Conservation (phyloP, 1,140 invertebrate species). For the Zaprionus camerounensis region DNA sequence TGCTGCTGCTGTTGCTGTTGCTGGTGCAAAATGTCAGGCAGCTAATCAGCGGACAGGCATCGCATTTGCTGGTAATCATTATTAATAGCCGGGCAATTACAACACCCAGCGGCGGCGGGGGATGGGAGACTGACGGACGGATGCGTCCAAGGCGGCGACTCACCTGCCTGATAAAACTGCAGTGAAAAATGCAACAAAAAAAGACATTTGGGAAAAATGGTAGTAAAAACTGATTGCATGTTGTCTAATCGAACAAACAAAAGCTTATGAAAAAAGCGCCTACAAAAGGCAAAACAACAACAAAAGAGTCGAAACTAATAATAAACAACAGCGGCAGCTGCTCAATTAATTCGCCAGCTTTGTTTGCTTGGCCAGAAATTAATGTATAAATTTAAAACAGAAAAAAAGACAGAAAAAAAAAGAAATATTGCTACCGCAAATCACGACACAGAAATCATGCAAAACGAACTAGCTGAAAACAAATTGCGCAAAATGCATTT, state of each 20-base stretch:
- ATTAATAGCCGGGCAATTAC: conserved; percentile 78
- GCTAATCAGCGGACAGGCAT: conserved; percentile 66
- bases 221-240: conserved; percentile 47
- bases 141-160: conserved; percentile 54
- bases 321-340: conserved; percentile 72
- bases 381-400: conserved; percentile 67
- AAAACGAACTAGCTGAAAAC: conserved; percentile 69
- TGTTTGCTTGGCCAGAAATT: conserved; percentile 69
- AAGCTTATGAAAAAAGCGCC: conserved; percentile 68
- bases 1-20: conserved; percentile 1
- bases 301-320: conserved; percentile 20
- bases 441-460: conserved; percentile 74
- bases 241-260: conserved; percentile 62
- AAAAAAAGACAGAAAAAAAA: conserved; percentile 36
- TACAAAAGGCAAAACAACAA: conserved; percentile 35
- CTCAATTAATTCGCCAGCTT: conserved; percentile 72
- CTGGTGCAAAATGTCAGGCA: conserved; percentile 69
- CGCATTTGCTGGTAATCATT: conserved; percentile 69
- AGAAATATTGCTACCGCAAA: conserved; percentile 76
- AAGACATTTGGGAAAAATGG: conserved; percentile 37
- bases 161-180: conserved; percentile 46
- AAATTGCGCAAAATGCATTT: conserved; percentile 79
- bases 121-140: conserved; percentile 23
- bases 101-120: conserved; percentile 42
- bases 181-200: conserved; percentile 27